These are phyloP conservation scores for Helicoverpa armigera DNA, from an alignment of 1,140 invertebrate genomes.

Conservation along the genomic window DNA sequence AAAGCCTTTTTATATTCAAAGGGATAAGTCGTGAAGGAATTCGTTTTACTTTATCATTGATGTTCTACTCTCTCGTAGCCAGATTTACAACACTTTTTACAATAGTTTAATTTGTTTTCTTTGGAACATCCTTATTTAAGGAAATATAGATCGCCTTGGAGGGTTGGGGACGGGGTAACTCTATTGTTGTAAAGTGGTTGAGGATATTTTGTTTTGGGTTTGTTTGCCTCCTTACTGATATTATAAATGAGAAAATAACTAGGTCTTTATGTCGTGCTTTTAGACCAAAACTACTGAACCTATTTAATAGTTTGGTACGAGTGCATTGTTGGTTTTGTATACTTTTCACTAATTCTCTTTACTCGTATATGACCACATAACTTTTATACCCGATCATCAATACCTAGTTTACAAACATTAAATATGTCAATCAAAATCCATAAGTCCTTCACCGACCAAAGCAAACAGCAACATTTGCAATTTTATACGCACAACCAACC, in stretches of 20 bases:
- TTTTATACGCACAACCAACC: constrained; percentile 34
- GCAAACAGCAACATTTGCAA: constrained; percentile 37
- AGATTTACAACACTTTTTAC: constrained; percentile 49
- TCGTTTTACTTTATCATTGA: constrained; percentile 70
- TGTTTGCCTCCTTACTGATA: neutral
- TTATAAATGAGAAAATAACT: too few species aligned
- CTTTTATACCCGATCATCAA: too few species aligned
- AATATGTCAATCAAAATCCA: neutral
- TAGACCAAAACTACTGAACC: too few species aligned
- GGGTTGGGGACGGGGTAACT: neutral
- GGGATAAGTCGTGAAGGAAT: constrained; percentile 67
- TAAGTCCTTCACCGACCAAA: neutral
- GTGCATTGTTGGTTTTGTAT: too few species aligned
- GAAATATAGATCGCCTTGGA: constrained; percentile 18
- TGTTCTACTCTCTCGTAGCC: constrained; percentile 45
- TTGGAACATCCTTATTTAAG: constrained; percentile 34
- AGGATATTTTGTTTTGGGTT: neutral
- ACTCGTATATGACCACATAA: too few species aligned
- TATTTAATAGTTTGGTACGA: too few species aligned
- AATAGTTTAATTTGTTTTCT: constrained; percentile 52
- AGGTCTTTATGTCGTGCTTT: too few species aligned
- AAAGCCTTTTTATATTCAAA: constrained; percentile 72
- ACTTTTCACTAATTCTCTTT: too few species aligned
- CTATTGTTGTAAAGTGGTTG: neutral
- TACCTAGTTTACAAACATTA: neutral